Evolutionary conservation across 2,113 vertebrate genomes (phyloP), one percentile per base, ranked within the genome.

Genomic region (Uropsilus gracilis): DNA sequence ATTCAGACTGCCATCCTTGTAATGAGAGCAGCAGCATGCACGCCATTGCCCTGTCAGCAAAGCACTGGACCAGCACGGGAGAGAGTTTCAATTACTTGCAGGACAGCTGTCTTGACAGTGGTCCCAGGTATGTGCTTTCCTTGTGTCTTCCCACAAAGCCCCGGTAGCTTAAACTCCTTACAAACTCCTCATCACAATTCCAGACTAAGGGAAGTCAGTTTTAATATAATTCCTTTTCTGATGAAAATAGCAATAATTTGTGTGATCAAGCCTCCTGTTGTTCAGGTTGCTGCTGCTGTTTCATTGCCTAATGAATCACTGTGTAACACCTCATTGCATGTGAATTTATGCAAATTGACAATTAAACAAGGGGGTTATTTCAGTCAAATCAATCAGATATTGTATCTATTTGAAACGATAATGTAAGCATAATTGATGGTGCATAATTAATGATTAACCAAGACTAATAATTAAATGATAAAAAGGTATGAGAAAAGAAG

Each of bases 381-480:
- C 95, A 92, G 76, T 71, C 95, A 97, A 97, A 97, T 97, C 94
- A 97, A 92, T 97, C 94, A 96, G 75, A 75, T 94, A 95, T 90
- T 94, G 61, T 96, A 95, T 95, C 71, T 95, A 91, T 96, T 97
- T 97, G 76, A 97, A 97, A 95, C 0, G 4, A 86, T 89, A 95
- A 95, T 94, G 59, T 75, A 97, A 95, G 34, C 39, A 81, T 95
- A 84, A 96, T 90, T 97, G 95, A 90, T 95, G 96, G 87, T 94
- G 48, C 12, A 96, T 96, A 98, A 98, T 98, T 96, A 97, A 98
- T 97, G 6, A 97, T 97, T 97, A 95, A 89, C 30, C 91, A 92
- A 96, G 59, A 0, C 18, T 95, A 91, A 96, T 97, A 96, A 98
- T 96, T 97, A 93, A 97, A 97, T 95, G 32, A 90, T 90, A 88